A percentile compares a stretch with the other conserved stretches of the same genome.
Evolutionary conservation across 1,140 invertebrate species (phyloP).

Genomic region (Cylas formicarius): DNA sequence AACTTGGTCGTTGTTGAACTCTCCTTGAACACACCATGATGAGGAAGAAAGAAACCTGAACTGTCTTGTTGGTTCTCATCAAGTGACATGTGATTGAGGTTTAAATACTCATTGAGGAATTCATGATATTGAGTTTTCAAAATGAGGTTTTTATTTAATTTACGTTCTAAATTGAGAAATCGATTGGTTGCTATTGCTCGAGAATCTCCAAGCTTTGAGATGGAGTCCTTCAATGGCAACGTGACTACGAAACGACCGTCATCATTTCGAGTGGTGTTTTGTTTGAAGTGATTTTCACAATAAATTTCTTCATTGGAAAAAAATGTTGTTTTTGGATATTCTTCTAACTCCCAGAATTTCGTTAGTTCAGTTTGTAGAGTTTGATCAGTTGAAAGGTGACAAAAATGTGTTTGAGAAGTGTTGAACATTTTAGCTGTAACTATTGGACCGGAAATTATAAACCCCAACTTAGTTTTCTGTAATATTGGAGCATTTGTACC

Average conservation of each 20-base stretch:
- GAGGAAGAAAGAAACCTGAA: constrained; percentile 31
- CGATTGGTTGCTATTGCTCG: constrained; percentile 6
- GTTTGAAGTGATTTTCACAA: constrained; percentile 22
- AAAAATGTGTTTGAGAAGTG: no score
- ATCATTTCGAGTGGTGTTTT: constrained; percentile 8
- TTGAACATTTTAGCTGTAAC: no score
- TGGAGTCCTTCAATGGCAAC: constrained; percentile 22
- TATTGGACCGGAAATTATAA: no score
- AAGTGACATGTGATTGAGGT: constrained; percentile 18
- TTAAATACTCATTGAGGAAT: constrained; percentile 21
- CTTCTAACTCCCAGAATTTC: constrained; percentile 25
- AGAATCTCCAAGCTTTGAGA: constrained; percentile 14
- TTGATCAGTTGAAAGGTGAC: no score
- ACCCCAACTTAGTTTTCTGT: no score
- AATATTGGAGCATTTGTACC: no score
- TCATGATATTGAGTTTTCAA: constrained; percentile 10
- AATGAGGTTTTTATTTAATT: constrained; percentile 13
- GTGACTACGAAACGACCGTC: constrained; percentile 22
- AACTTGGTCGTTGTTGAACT: constrained; percentile 32
- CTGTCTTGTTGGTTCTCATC: not conserved
- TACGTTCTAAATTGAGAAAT: constrained; percentile 15
- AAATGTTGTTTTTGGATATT: constrained; percentile 1
- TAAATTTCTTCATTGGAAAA: constrained; percentile 15
- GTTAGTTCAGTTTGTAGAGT: constrained; percentile 1
- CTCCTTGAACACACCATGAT: constrained; percentile 38